A percentile compares a stretch with the other conserved stretches of the same genome.
phyloP scores from a whole-genome alignment of 2,888 invertebrate genomes.

The Melieria picta region DNA sequence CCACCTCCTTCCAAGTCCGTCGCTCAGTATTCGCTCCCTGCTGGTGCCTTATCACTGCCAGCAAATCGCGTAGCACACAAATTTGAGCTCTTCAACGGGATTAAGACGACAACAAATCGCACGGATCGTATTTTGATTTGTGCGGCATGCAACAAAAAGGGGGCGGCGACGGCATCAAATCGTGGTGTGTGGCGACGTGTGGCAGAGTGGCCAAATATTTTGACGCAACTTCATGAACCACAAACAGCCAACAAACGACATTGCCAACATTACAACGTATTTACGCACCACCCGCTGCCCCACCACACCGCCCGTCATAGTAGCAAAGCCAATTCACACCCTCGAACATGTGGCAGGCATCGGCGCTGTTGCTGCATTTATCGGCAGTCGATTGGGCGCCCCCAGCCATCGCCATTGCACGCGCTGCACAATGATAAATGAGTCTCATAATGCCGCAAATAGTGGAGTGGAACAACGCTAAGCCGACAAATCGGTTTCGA shows the following conservation, averaged over 20 bases:
- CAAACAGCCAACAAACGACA: constrained; percentile 27
- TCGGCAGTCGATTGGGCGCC: too few species aligned
- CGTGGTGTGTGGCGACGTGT: neutral
- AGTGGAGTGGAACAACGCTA: constrained; percentile 55
- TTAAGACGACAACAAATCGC: constrained; percentile 45
- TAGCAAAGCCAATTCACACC: too few species aligned
- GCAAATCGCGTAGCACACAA: constrained; percentile 25
- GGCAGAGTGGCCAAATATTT: constrained; percentile 6
- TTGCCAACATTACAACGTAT: too few species aligned
- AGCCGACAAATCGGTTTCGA: constrained; percentile 65
- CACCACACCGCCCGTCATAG: too few species aligned
- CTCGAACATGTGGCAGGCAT: neutral
- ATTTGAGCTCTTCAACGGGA: constrained; percentile 43
- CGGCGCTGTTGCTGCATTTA: neutral
- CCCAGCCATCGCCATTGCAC: constrained; percentile 10
- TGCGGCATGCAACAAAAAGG: neutral
- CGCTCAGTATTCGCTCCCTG: too few species aligned
- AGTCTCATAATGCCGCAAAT: constrained; percentile 37
- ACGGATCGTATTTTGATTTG: constrained; percentile 27
- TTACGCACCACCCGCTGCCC: too few species aligned
- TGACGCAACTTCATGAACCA: constrained; percentile 31
- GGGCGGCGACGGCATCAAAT: constrained; percentile 1
- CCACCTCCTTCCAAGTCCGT: constrained; percentile 45
- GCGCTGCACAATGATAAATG: constrained; percentile 34
- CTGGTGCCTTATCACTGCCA: constrained; percentile 22